Base-by-base conservation (phyloP, 1,140 invertebrate species). In the Meloidogyne floridensis region DNA sequence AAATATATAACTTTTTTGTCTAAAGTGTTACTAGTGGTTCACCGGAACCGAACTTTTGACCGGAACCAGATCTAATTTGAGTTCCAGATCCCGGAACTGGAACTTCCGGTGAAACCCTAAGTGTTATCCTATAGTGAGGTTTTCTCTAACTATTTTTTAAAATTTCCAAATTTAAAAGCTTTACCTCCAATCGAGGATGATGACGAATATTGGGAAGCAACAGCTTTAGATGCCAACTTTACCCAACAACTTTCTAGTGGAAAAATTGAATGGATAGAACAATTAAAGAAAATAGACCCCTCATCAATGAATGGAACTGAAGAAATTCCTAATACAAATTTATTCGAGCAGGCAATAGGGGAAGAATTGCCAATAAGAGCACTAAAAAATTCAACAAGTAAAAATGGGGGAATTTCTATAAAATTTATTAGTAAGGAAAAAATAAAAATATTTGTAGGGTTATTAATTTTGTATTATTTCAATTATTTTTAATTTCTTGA, bases 201-300 rank as follows among this genome's bases (percentile, higher is more conserved):
- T n/a, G 59, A 65, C n/a, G 59, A 65, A 65, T 65, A 65, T 65
- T 65, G 59, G 47, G 43, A 75, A 3, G 15, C 70, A 42, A 54
- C 65, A 72, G 15, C 20, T 6, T 71, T 79, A 72, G 20, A 71
- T 71, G 20, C 43, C 20, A 79, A 79, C 65, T 72, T 79, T 53
- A 77, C 83, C 10, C 59, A 86, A 42, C 56, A 80, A 56, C 80
- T 84, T 53, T 84, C 83, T 56, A 82, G 72, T 13, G 84, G 83
- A 43, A 83, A 81, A 43, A 32, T 56, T 11, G 84, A 84, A 59
- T 84, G 83, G 83, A 82, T 85, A 18, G 71, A 85, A 76, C 84
- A 80, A 20, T 72, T 79, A 72, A 65, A 71, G 13, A 72, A 69
- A 9, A 43, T 69, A 18, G 72, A 65, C 11, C 77, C 65, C 11